These are phyloP conservation scores for Cosmorhoe ocellata DNA, from an alignment of 2,888 invertebrate genomes.

Conservation along the genomic window DNA sequence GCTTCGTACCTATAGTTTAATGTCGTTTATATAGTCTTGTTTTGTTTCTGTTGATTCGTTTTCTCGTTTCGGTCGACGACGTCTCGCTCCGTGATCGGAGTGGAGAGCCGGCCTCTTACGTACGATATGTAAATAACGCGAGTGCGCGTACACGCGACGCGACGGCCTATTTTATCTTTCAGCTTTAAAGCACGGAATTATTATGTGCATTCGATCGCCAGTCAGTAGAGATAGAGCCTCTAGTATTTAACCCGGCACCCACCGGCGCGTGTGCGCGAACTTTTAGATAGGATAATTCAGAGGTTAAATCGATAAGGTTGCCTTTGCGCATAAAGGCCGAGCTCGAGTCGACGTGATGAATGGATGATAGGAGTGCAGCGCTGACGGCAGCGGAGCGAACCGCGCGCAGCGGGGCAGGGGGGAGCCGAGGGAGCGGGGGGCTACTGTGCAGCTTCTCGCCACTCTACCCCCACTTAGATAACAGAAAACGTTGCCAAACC, in stretches of 20 bases:
- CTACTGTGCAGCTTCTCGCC: background rate
- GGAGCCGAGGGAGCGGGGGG: background rate
- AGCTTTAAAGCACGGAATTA: conserved; percentile 27
- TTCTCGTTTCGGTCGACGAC: conserved; percentile 53
- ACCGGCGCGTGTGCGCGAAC: conserved; percentile 36
- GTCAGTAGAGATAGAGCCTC: conserved; percentile 29
- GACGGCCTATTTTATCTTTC: conserved; percentile 22
- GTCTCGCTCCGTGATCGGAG: conserved; percentile 54
- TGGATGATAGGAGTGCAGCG: conserved; percentile 21
- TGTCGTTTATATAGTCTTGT: conserved; percentile 55
- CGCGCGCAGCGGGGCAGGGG: conserved; percentile 39
- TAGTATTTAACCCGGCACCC: conserved; percentile 20
- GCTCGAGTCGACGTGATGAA: conserved; percentile 29
- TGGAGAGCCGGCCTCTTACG: conserved; percentile 45
- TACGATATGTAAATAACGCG: conserved; percentile 32
- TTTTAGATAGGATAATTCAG: conserved; percentile 33
- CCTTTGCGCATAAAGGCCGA: conserved; percentile 31
- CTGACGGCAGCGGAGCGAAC: conserved; percentile 26
- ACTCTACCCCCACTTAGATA: conserved; percentile 55
- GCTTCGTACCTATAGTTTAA: conserved; percentile 67
- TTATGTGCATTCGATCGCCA: conserved; percentile 28
- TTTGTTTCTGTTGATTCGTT: conserved; percentile 51
- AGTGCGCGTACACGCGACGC: conserved; percentile 28
- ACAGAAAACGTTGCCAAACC: conserved; percentile 77
- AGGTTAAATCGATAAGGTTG: conserved; percentile 26